Base-by-base conservation (phyloP, 2,888 invertebrate species). In the Parnassius orleans region DNA sequence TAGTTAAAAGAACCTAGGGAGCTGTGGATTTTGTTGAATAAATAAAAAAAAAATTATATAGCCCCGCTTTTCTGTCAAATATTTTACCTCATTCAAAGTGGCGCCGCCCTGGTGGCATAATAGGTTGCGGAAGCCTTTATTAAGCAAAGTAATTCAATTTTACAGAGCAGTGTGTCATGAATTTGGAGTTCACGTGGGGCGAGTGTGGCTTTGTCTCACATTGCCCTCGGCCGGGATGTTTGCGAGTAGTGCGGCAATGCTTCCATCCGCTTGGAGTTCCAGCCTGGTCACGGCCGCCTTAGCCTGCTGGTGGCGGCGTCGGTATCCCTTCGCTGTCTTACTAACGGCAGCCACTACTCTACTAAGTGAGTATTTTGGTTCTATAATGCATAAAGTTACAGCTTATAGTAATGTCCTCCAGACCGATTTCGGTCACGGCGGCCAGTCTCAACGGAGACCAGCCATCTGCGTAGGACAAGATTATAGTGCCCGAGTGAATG, bases 251-350 rank as follows among this genome's bases (percentile, higher is more conserved):
- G 94, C 97, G 1, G 97, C 99, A 1, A 95, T 97, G 88, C 87
- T 99, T 65, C 99, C 99, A 0, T 97, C 98, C 5, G 95, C 97
- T n/a, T 99, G 99, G 93, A 96, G 98, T 65, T 96, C 96, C 95
- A 97, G 97, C 73, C 93, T 98, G 76, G 95, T 95, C 56, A 93
- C 96, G 72, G 94, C 96, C 2, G 96, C 98, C 0, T 93, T 97
- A 73, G 98, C 97, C 11, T 95, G 96, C 66, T 99, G 98, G 98
- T 97, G 98, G 93, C 94, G 95, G 12, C 93, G 95, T 60, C 94
- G 95, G 68, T 95, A 96, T 81, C 93, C 95, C 66, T 82, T 96
- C 33, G 96, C 98, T 2, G 94, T 99, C 46, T 93, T 97, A 76
- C 92, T 96, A 44, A 95, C 96, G 1, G 99, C 98, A 0, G 93